Conservation (phyloP, 2,888 invertebrate genomes). For the Aphidius colemani region DNA sequence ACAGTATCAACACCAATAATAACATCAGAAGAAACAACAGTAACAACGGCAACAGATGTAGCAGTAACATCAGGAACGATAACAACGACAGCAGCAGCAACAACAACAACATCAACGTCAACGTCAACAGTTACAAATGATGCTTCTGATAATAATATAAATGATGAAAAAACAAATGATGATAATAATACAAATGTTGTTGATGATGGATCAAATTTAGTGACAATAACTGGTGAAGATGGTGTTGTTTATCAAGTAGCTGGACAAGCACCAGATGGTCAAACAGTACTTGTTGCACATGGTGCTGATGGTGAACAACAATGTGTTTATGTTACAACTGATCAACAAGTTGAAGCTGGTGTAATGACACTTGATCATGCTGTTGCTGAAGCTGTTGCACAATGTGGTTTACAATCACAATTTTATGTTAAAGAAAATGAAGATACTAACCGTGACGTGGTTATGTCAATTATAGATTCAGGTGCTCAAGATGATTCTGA, state of each 20-base stretch:
- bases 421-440: constrained; percentile 60
- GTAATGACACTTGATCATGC: constrained; percentile 65
- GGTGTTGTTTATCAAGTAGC: constrained; percentile 80
- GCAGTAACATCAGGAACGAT: constrained; percentile 16
- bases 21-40: constrained; percentile 25
- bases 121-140: constrained; percentile 35
- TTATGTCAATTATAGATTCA: constrained; percentile 61
- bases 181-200: constrained; percentile 59
- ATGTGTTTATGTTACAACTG: constrained; percentile 69
- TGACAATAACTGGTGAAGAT: constrained; percentile 82
- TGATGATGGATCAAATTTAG: constrained; percentile 64
- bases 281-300: constrained; percentile 75
- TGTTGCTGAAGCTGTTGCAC: constrained; percentile 63
- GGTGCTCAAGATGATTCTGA: constrained; percentile 60
- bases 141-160: constrained; percentile 60
- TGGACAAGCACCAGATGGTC: constrained; percentile 80
- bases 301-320: constrained; percentile 78
- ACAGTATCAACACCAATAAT: constrained; percentile 34
- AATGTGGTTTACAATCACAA: constrained; percentile 56
- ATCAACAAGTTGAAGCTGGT: constrained; percentile 63
- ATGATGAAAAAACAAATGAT: constrained; percentile 62
- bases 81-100: constrained; percentile 17
- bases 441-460: constrained; percentile 52
- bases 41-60: neutral
- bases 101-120: constrained; percentile 22